Base-by-base conservation (phyloP, 2,797 vertebrate genomes). In the Epinephelus coioides region DNA sequence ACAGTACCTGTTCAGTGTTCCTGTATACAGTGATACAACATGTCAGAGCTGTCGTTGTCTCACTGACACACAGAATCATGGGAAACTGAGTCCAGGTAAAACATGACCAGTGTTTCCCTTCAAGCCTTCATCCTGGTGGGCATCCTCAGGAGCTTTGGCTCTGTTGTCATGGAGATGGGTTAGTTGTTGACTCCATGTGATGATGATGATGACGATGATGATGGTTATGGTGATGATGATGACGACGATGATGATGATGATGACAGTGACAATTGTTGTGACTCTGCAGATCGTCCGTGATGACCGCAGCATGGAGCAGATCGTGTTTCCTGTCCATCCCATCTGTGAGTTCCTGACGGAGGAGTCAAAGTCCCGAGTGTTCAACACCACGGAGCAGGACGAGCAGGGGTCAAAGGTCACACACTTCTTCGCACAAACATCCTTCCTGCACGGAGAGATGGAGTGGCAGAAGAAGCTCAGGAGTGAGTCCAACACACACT, bases 351-450 rank as follows among this genome's bases (percentile, higher is more conserved):
- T 96, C 86, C 95, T 99, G 85, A 99, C 97, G 0, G 96, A 97
- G 88, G 98, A 99, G 90, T 99, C 98, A 3, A 98, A 99, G 93
- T 81, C 94, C 69, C 78, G 98, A 0, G 96, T 99, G 9, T 98
- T 99, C 86, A 98, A 95, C 93, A 98, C 97, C 89, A 99, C 98
- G 0, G 98, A 99, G 94, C 98, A 98, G 93, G 98, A 99, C 0
- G 98, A 99, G 86, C 98, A 99, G 92, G 97, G 98, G 90, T 99
- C 98, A 93, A 99, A 99, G 94, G 97, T 99, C 95, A 99, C 97
- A 2, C 96, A 98, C 89, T 99, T 98, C 94, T 99, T 99, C 0
- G 96, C 98, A 74, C 98, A 98, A 88, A 96, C 97, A 0, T 96
- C 96, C 76, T 99, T 99, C 91, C 96, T 99, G 67, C 98, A 99